Evolutionary conservation across 2,888 invertebrate genomes (phyloP).

Genomic region (Luffia ferchaultella): DNA sequence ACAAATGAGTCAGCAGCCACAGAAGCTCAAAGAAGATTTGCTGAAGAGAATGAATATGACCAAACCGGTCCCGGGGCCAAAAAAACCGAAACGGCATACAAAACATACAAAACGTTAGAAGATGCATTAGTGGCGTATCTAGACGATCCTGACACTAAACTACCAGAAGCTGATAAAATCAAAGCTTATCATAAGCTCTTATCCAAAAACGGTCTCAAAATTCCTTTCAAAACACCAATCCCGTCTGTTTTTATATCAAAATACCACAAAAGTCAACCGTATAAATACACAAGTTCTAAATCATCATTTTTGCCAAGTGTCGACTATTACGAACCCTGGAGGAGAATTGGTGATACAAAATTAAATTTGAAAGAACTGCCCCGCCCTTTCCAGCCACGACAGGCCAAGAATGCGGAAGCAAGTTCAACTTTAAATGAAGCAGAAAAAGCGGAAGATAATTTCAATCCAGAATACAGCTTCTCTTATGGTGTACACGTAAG

Average conservation of each 20-base stretch:
- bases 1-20: slow-evolving; percentile 35
- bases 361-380: not conserved
- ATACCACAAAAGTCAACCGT: slow-evolving; percentile 3
- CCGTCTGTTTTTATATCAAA: slow-evolving; percentile 2
- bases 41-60: slow-evolving; percentile 51
- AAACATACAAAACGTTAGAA: slow-evolving; percentile 38
- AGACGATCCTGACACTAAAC: slow-evolving; percentile 45
- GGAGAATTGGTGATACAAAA: not conserved
- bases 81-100: slow-evolving; percentile 35
- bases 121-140: slow-evolving; percentile 41
- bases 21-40: slow-evolving; percentile 43
- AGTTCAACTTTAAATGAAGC: slow-evolving; percentile 22
- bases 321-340: not conserved
- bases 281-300: slow-evolving; percentile 4
- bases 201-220: not conserved
- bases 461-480: slow-evolving; percentile 34
- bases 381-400: slow-evolving; percentile 18
- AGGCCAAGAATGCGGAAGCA: slow-evolving; percentile 21
- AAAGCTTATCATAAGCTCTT: slow-evolving; percentile 27
- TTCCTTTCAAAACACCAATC: not conserved
- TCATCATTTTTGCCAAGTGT: slow-evolving; percentile 2
- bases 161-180: slow-evolving; percentile 36
- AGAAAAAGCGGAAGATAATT: slow-evolving; percentile 16
- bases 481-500: slow-evolving; percentile 49
- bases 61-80: slow-evolving; percentile 54